phyloP scores from a whole-genome alignment of 2,888 invertebrate species.

The Hetaerina titia region DNA sequence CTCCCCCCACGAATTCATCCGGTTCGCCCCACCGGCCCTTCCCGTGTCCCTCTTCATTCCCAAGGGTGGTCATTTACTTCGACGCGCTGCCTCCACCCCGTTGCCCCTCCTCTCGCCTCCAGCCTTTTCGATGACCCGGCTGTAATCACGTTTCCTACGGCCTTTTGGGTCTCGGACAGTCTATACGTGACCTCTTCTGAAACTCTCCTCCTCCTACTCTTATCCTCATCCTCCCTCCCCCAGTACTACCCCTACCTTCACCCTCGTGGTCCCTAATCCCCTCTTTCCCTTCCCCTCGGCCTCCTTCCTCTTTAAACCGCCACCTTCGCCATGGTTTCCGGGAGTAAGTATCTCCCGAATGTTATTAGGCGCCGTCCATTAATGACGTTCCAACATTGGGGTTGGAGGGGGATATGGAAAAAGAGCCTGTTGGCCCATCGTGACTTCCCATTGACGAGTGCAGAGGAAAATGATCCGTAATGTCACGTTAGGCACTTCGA shows the following conservation, averaged over 20 bases:
- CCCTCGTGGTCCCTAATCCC: not conserved
- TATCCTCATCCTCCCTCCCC: not conserved
- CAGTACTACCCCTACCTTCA: not conserved
- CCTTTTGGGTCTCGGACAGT: constrained; percentile 23
- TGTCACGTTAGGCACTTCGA: no score
- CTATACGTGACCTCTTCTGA: constrained; percentile 32
- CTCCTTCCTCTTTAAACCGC: not conserved
- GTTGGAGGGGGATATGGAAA: not conserved
- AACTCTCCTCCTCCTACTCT: not conserved
- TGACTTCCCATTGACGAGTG: no score
- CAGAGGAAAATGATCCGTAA: no score
- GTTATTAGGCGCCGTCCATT: not conserved
- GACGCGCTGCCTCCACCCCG: not conserved
- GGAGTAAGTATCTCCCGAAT: not conserved
- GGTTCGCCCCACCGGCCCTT: not conserved
- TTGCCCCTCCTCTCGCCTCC: not conserved
- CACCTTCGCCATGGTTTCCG: not conserved
- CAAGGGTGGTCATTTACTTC: constrained; percentile 14
- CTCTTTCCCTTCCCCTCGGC: not conserved
- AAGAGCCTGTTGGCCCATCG: no score
- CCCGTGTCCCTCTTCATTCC: not conserved
- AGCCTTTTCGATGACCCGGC: constrained; percentile 1
- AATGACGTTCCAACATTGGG: not conserved
- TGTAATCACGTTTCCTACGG: constrained; percentile 30
- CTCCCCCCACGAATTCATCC: not conserved